Base-by-base conservation (phyloP, 2,797 vertebrate genomes). In the Enteromius fasciolatus region DNA sequence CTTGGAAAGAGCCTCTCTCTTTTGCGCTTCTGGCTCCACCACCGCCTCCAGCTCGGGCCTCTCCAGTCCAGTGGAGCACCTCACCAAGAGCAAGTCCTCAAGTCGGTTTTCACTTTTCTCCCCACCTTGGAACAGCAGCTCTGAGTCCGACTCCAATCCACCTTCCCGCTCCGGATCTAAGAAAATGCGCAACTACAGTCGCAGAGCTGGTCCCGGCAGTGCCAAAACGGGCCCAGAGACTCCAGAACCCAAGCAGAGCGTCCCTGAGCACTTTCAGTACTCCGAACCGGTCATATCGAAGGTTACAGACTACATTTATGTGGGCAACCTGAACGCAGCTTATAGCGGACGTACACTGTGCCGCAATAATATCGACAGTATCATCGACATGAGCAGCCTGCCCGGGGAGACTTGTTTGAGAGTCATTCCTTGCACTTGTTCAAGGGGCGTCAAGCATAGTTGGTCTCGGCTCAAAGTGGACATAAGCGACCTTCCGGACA, bases 391-490 rank as follows among this genome's bases (percentile, higher is more conserved):
- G 93, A 96, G 95, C 92, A 91, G 92, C 6, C 87, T 92, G 1
- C 93, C 94, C 0, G 93, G 93, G 0, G 94, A 95, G 33, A 89
- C 84, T 66, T 90, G 88, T 74, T 91, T 94, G 83, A 93, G 86
- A 85, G 83, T 96, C 75, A 94, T 95, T 59, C 95, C 95, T 0
- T 96, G 95, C 89, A 95, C 92, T 15, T 97, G 95, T 85, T 93
- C 89, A 6, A 90, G 92, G 0, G 93, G 93, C 0, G 86, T 92
- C 10, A 93, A 92, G 57, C 95, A 96, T 91, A 95, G 93, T 90
- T 96, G 95, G 94, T 95, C 95, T 46, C 91, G 94, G 11, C 94
- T 96, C 61, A 96, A 93, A 85, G 94, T 95, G 41, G 93, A 95
- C 86, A 93, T 95, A 3, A 90, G 90, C 2, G 92, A 93, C 1